Evolutionary conservation across 2,888 invertebrate species (phyloP), one percentile per base, ranked within the genome.

Genomic region (Cataglyphis albicans): DNA sequence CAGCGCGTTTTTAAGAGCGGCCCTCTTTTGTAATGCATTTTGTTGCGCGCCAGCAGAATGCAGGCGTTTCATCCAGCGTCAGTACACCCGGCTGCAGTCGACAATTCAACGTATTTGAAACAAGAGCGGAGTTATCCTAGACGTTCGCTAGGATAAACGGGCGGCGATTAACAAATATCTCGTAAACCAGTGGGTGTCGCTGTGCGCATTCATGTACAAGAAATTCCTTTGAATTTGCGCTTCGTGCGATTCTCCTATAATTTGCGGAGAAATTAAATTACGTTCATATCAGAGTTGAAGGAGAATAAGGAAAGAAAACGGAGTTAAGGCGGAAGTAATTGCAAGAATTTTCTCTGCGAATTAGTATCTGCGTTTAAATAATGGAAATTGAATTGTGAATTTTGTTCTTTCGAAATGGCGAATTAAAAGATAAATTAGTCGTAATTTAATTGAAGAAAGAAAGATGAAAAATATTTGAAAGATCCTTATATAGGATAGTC

Each of bases 181-280:
- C 10, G 18, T 41, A 41, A 29, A 57, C 12, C n/a, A 44, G 59
- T 35, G 44, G 41, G 15, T 25, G 41, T 25, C 21, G 18, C 3
- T 41, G 21, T 64, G 35, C 21, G 6, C 29, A 21, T 68, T 35
- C 6, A 57, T 29, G 15, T 44, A 15, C 32, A 25, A 59, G 41
- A 59, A 35, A 59, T 44, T 44, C 25, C 44, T 70, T 44, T 59
- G 44, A 44, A 59, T 25, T 25, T 10, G 32, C 32, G 52, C 1
- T 32, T 32, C 41, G 41, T 57, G 29, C 55, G 55, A 67, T 68
- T 68, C 41, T 41, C 21, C 6, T 41, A 57, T 55, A 78, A 78
- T 68, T 78, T 32, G 32, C 68, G 29, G 68, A 68, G 68, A 70
- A 70, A 59, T 59, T 76, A 57, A 70, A 78, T 78, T 59, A 67